Evolutionary conservation across 2,113 vertebrate species (phyloP).

Genomic region (Ammodramus savannarum): DNA sequence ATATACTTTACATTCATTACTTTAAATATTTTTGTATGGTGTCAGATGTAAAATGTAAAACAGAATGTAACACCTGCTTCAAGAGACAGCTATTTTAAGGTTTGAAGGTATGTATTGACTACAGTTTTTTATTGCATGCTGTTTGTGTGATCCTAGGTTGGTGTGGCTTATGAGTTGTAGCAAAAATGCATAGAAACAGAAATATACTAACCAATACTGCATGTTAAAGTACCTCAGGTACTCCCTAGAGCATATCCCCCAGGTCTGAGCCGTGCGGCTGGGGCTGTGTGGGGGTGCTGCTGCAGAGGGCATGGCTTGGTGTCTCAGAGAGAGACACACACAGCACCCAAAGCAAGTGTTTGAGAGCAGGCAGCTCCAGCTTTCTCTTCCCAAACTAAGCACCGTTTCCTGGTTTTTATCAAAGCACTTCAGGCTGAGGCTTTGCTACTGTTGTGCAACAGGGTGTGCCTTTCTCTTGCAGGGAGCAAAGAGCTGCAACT

Average conservation of each 20-base stretch:
- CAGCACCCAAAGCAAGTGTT: background rate
- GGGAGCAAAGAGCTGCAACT: background rate
- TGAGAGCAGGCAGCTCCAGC: rapidly evolving
- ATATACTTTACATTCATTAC: background rate
- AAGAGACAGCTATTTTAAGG: background rate
- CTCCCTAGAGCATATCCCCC: rapidly evolving
- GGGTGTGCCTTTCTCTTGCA: constrained; percentile 14
- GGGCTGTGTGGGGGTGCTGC: background rate
- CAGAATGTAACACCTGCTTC: background rate
- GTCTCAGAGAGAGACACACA: rapidly evolving
- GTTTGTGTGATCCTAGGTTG: background rate
- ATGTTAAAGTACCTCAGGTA: background rate
- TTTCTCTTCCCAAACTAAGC: background rate
- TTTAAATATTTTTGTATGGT: background rate
- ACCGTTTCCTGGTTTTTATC: background rate
- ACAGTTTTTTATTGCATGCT: background rate
- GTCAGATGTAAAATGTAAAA: background rate
- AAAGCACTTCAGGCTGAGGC: background rate
- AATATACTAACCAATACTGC: background rate
- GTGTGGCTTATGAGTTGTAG: background rate
- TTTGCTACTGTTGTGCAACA: background rate
- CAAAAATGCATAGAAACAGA: background rate
- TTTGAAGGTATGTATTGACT: background rate
- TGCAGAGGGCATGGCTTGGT: background rate
- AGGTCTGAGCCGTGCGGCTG: background rate